Evolutionary conservation across 2,888 invertebrate species (phyloP).

Genomic region (Psylliodes chrysocephalus): DNA sequence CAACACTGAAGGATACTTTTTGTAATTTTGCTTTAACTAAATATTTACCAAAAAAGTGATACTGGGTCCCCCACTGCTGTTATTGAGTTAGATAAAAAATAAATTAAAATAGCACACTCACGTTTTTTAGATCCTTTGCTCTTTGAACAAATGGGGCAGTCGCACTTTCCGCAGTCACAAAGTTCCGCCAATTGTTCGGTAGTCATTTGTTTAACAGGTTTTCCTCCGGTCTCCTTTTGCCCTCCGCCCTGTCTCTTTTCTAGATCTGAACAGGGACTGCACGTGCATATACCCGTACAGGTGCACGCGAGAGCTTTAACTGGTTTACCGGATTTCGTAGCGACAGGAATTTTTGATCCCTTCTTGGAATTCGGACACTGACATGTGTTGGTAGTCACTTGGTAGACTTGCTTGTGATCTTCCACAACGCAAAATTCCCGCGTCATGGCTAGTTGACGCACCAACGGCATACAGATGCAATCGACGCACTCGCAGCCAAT

Average conservation of each 20-base stretch:
- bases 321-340: slow-evolving; percentile 24
- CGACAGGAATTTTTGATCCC: slow-evolving; percentile 46
- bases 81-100: no score
- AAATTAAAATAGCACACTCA: background rate
- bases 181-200: slow-evolving; percentile 24
- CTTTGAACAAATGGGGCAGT: slow-evolving; percentile 31
- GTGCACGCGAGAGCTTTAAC: background rate
- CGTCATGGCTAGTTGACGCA: slow-evolving; percentile 45
- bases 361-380: slow-evolving; percentile 42
- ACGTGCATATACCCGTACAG: background rate
- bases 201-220: slow-evolving; percentile 4
- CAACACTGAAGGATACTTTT: no score
- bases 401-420: slow-evolving; percentile 49
- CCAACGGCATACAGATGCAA: slow-evolving; percentile 46
- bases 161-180: slow-evolving; percentile 40
- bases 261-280: slow-evolving; percentile 38
- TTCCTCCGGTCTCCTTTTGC: background rate
- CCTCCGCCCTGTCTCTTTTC: background rate
- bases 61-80: no score
- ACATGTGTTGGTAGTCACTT: slow-evolving; percentile 45
- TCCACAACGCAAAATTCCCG: slow-evolving; percentile 43
- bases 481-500: slow-evolving; percentile 49
- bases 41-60: no score
- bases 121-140: background rate
- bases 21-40: no score